Evolutionary conservation across 2,797 vertebrate species (phyloP), one percentile per base, ranked within the genome.

Genomic region (Acipenser oxyrinchus): DNA sequence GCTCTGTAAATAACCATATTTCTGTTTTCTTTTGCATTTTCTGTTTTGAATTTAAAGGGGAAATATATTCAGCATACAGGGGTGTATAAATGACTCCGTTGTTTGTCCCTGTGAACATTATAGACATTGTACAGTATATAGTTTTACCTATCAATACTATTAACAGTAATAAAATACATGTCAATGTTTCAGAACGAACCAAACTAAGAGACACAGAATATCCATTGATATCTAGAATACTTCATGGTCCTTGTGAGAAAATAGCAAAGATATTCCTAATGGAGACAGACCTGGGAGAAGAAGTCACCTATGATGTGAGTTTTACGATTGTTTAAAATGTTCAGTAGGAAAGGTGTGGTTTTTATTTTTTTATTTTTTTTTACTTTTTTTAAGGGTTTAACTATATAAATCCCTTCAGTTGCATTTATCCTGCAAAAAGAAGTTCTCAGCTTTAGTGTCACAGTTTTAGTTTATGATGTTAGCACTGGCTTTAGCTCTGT

Each of bases 191-290:
- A 95, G 93, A 95, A 76, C 82, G 83, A 72, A 87, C 85, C 49
- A 88, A 84, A 62, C 76, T 95, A 67, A 91, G 83, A 73, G 87
- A 91, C 6, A 78, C 76, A 9, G 93, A 93, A 76, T 93, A 87
- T 74, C 93, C 93, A 0, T 79, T 95, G 75, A 87, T 95, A 67
- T 78, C 85, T 49, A 89, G 94, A 53, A 85, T 95, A 68, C 84
- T 95, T 23, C 89, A 92, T 1, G 93, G 94, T 48, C 93, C 93
- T 6, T 94, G 93, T 81, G 93, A 95, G 80, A 92, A 92, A 81
- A 92, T 95, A 5, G 89, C 89, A 63, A 91, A 85, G 78, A 87
- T 95, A 72, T 93, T 94, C 73, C 77, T 95, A 69, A 94, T 90
- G 75, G 94, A 95, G 81, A 81, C 84, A 0, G 93, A 95, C 79